Conservation (phyloP, 2,888 invertebrate species). For the Mesochorus sp. region DNA sequence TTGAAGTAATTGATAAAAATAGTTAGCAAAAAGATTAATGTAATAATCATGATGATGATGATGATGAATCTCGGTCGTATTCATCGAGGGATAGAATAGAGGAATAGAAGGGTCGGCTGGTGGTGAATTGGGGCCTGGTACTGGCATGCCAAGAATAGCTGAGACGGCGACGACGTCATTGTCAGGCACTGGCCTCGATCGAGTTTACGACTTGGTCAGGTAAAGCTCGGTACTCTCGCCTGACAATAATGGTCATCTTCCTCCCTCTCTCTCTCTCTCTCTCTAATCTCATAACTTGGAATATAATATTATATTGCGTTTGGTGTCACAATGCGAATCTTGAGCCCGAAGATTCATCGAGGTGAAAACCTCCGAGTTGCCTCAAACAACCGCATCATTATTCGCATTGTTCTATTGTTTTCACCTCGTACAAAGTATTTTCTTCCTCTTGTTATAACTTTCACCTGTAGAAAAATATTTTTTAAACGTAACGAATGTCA, state of each 20-base stretch:
- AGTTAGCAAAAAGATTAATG: neutral
- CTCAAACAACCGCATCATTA: no score
- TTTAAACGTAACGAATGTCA: neutral
- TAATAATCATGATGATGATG: conserved; percentile 20
- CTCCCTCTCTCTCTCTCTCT: neutral
- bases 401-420: neutral
- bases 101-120: conserved; percentile 16
- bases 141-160: conserved; percentile 55
- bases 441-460: no score
- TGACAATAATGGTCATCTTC: conserved; percentile 69
- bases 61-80: conserved; percentile 26
- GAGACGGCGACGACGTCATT: conserved; percentile 60
- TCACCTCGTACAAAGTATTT: no score
- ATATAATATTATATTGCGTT: conserved; percentile 40
- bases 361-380: no score
- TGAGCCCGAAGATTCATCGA: conserved; percentile 2
- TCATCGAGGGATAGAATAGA: conserved; percentile 10
- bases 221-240: conserved; percentile 57
- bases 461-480: no score
- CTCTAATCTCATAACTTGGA: conserved; percentile 17
- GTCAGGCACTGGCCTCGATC: conserved; percentile 62
- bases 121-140: conserved; percentile 31
- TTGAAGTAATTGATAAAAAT: conserved; percentile 3
- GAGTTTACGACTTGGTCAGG: conserved; percentile 68
- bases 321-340: neutral